phyloP scores from a whole-genome alignment of 2,888 invertebrate species.

The Metopia argyrocephala region DNA sequence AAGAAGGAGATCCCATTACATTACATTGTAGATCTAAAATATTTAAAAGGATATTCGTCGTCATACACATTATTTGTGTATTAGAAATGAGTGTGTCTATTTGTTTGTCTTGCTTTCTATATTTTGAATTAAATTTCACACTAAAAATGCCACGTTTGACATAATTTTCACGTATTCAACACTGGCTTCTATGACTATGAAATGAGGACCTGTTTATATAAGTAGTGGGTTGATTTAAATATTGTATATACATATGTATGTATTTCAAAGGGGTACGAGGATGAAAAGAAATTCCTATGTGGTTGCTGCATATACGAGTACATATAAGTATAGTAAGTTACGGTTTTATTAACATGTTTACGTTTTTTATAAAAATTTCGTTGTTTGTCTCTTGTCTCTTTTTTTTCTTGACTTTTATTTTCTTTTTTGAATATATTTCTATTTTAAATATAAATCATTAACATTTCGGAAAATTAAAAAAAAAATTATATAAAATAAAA shows the following conservation, averaged over 20 bases:
- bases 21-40: not conserved
- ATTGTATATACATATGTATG: not conserved
- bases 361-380: slow-evolving; percentile 31
- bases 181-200: not conserved
- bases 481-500: no score
- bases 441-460: no score
- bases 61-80: not conserved
- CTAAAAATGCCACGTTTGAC: slow-evolving; percentile 45
- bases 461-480: no score
- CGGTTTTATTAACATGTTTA: slow-evolving; percentile 49
- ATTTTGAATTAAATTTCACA: slow-evolving; percentile 2
- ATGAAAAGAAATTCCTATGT: no score
- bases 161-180: slow-evolving; percentile 32
- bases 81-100: not conserved
- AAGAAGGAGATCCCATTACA: not conserved
- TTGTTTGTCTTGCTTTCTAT: not conserved
- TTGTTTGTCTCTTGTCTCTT: slow-evolving; percentile 15
- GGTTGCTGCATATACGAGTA: no score
- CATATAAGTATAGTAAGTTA: no score
- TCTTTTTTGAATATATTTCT: not conserved
- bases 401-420: not conserved
- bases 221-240: not conserved
- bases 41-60: not conserved
- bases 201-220: not conserved
- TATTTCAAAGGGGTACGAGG: no score